Base-by-base conservation (phyloP, 2,888 invertebrate genomes). In the Reticulitermes lucifugus region DNA sequence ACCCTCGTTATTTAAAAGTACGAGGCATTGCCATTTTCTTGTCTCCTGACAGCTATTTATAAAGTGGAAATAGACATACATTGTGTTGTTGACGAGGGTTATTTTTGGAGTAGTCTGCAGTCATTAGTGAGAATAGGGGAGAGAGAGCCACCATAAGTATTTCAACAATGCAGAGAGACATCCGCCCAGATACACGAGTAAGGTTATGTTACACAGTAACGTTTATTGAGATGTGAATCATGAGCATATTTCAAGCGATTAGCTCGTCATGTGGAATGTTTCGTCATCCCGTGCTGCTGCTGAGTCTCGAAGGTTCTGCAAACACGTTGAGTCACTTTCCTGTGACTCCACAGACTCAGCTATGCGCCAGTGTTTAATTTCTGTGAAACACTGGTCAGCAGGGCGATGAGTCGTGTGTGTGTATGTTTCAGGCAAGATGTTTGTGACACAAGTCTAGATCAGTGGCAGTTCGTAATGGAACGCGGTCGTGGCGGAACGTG, bases 11-110 rank as follows among this genome's bases (percentile, higher is more conserved):
- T 73, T 41, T 41, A 35, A 41, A 73, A 73, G 7, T 3, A 41
- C 7, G 21, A 35, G 70, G 1, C 3, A 14, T 41, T 73, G 73
- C 41, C 73, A 41, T 73, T 73, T 73, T 65, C 65, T 55, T 70
- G 70, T 70, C 29, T 73, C 41, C 18, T 73, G 73, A 41, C 73
- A 29, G 41, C 73, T 73, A 73, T 73, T 73, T 73, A 21, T 73
- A 73, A 73, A 41, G 73, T 41, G n/a, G 35, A 25, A 71, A 71
- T 29, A 71, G 18, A 10, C 3, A 71, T 29, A 35, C 35, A 71
- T 71, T 41, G 73, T 73, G 73, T 73, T 73, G 41, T 41, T 41
- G 35, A 29, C 21, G 35, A 21, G 35, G 21, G 12, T 41, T 73
- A 73, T 73, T 73, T 73, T 73, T 73, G 21, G 73, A 73, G 21